A percentile compares a stretch with the other conserved stretches of the same genome.
These are phyloP conservation scores for Merluccius polli DNA, from an alignment of 2,797 vertebrate species.

Conservation along the genomic window DNA sequence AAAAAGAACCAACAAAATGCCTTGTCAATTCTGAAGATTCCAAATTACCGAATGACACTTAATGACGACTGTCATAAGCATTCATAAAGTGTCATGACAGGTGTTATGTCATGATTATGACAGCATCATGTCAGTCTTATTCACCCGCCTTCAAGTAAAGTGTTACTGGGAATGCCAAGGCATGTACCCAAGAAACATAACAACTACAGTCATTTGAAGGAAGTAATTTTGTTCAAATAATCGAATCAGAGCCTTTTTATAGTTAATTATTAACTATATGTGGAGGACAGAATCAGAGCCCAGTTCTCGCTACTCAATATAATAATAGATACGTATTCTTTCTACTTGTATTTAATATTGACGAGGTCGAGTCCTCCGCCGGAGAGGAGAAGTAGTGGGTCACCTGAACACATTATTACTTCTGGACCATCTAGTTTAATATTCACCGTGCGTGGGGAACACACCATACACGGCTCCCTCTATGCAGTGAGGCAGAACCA, in stretches of 20 bases:
- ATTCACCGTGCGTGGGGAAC: constrained; percentile 21
- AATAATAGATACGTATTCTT: not conserved
- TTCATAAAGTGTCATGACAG: too few species aligned
- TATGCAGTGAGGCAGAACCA: not conserved
- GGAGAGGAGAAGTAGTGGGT: not conserved
- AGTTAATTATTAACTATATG: not conserved
- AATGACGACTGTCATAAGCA: too few species aligned
- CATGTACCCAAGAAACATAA: not conserved
- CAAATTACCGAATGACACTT: too few species aligned
- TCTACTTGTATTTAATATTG: not conserved
- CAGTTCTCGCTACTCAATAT: not conserved
- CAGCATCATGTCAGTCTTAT: too few species aligned
- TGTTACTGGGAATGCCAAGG: too few species aligned
- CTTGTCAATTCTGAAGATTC: too few species aligned
- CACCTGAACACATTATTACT: constrained; percentile 2
- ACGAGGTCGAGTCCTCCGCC: not conserved
- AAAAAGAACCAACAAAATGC: too few species aligned
- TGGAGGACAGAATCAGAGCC: not conserved
- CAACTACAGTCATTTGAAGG: not conserved
- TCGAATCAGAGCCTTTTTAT: not conserved
- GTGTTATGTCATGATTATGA: too few species aligned
- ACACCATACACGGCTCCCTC: not conserved
- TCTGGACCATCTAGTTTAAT: constrained; percentile 23
- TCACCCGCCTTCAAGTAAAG: too few species aligned
- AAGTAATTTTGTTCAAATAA: not conserved